A percentile compares a stretch with the other conserved stretches of the same genome.
phyloP scores from a whole-genome alignment of 1,140 invertebrate species.

The Scaptomyza hsui region DNA sequence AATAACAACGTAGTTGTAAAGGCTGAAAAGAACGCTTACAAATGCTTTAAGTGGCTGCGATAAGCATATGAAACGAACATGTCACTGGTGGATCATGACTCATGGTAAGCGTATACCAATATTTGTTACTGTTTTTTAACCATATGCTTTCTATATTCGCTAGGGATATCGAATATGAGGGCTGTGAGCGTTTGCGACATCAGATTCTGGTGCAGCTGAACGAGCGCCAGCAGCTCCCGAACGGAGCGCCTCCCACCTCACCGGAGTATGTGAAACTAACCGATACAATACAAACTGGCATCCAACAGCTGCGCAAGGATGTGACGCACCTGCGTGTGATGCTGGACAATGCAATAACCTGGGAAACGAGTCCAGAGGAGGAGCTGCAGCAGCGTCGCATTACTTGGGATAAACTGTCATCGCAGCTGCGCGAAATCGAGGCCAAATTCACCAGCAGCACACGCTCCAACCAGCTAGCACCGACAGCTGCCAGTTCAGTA shows the following conservation, averaged over 20 bases:
- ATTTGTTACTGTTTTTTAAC: not conserved
- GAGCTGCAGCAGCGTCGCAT: constrained; percentile 55
- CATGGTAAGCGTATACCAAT: constrained; percentile 54
- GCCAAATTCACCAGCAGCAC: constrained; percentile 39
- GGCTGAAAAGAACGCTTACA: constrained; percentile 15
- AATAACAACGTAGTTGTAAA: constrained; percentile 24
- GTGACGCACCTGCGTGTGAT: constrained; percentile 86
- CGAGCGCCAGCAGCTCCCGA: constrained; percentile 84
- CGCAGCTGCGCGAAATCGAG: constrained; percentile 44
- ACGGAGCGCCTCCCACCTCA: constrained; percentile 78
- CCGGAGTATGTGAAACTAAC: constrained; percentile 84
- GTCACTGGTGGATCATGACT: constrained; percentile 81
- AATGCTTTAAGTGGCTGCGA: constrained; percentile 25
- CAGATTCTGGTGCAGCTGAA: constrained; percentile 87
- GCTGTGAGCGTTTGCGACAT: constrained; percentile 87
- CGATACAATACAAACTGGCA: constrained; percentile 85
- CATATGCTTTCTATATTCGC: not conserved
- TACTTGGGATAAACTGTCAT: constrained; percentile 46
- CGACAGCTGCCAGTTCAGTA: constrained; percentile 7
- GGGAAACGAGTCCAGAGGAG: constrained; percentile 52
- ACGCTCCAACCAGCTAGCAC: constrained; percentile 21
- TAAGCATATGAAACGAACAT: constrained; percentile 50
- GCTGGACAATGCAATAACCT: constrained; percentile 84
- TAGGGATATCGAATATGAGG: constrained; percentile 88
- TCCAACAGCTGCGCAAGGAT: constrained; percentile 87